Conservation (phyloP, 2,888 invertebrate genomes). For the Plagiodera versicolora region DNA sequence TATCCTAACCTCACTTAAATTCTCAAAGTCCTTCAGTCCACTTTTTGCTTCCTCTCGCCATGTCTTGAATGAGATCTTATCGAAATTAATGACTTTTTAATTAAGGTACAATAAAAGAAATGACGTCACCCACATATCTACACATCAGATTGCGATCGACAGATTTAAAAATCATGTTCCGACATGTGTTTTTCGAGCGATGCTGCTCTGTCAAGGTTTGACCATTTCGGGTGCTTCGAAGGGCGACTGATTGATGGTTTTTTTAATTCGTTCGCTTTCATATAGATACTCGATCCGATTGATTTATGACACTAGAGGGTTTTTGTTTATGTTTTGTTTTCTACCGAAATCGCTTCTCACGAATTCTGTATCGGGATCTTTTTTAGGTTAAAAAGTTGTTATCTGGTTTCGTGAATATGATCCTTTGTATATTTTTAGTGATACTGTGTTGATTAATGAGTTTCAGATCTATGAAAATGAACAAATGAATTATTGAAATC, state of each 20-base stretch:
- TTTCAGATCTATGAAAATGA: too few species aligned
- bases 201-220: conserved; percentile 31
- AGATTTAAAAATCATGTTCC: conserved; percentile 1
- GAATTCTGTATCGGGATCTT: too few species aligned
- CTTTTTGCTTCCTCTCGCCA: background rate
- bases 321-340: background rate
- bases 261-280: background rate
- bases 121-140: conserved; percentile 18
- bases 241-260: conserved; percentile 15
- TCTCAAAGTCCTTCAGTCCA: background rate
- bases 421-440: too few species aligned
- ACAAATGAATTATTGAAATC: too few species aligned
- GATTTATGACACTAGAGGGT: background rate
- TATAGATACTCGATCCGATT: background rate
- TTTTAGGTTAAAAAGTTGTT: too few species aligned
- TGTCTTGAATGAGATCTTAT: background rate
- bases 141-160: conserved; percentile 4
- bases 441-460: too few species aligned
- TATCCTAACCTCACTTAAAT: background rate
- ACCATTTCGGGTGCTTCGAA: conserved; percentile 33
- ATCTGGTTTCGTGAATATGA: too few species aligned
- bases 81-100: conserved; percentile 5
- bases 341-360: too few species aligned
- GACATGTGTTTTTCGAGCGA: conserved; percentile 8
- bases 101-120: conserved; percentile 10